These are phyloP conservation scores for Hiodon tergisus DNA, from an alignment of 2,113 vertebrate species.

Conservation along the genomic window DNA sequence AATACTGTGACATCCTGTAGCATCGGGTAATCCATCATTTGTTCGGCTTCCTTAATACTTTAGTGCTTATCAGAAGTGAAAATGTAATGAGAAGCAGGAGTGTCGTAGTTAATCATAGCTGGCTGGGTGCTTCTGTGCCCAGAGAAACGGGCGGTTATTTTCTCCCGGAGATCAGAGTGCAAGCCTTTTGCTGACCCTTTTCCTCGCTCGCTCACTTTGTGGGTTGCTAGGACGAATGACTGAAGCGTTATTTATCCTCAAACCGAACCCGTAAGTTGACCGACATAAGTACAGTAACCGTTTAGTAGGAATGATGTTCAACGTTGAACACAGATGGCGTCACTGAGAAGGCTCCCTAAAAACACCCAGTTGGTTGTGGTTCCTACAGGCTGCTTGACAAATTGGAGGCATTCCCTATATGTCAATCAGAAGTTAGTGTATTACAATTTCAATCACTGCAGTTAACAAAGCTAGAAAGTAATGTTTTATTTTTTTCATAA, in stretches of 20 bases:
- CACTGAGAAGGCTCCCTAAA: not conserved
- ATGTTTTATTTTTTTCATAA: not conserved
- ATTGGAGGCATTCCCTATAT: not conserved
- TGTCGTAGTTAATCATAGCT: conserved; percentile 27
- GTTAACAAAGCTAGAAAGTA: not conserved
- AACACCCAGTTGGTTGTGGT: not conserved
- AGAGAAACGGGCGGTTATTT: too few species aligned
- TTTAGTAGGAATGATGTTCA: too few species aligned
- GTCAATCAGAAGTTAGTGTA: not conserved
- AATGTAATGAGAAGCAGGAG: conserved; percentile 25
- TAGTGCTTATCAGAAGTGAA: conserved; percentile 32
- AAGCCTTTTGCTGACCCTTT: too few species aligned
- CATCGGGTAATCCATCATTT: conserved; percentile 35
- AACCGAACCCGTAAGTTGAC: too few species aligned
- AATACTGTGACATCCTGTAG: conserved; percentile 24
- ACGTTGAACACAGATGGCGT: too few species aligned
- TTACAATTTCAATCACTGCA: too few species aligned
- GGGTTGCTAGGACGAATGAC: not conserved
- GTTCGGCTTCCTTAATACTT: conserved; percentile 24
- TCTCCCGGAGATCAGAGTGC: too few species aligned
- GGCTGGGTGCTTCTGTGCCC: conserved; percentile 18
- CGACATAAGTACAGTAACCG: too few species aligned
- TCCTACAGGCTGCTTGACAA: not conserved
- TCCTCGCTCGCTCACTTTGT: too few species aligned
- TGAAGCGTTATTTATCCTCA: not conserved